Evolutionary conservation across 2,888 invertebrate species (phyloP), one percentile per base, ranked within the genome.

Genomic region (Apoderus coryli): DNA sequence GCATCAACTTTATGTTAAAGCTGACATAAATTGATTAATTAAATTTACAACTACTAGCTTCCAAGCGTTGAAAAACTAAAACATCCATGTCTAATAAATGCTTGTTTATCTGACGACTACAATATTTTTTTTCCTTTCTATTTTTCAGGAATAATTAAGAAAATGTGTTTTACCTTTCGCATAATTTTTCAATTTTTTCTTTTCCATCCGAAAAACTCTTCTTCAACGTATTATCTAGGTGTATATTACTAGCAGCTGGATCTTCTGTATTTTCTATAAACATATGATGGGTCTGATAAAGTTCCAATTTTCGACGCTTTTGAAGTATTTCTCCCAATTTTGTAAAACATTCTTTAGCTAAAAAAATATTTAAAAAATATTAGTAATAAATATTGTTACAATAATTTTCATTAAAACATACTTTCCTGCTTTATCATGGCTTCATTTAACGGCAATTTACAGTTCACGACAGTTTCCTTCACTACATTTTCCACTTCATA

Each of bases 241-340:
- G 37, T 2, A 38, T 13, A 40, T 54, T 43, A 7, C 42, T 34
- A 13, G 27, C 39, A 2, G 55, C 54, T 3, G 56, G 56, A 46
- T 56, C 56, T 12, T 44, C 42, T 15, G 32, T 38, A 14, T 39
- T 38, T 9, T 38, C 34, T 12, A 52, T 40, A 38, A 44, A 45
- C 19, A 35, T 35, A 29, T 39, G 38, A 37, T 56, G 56, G 4
- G 44, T 36, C 25, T 48, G 48, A 22, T 49, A 51, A 26, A 55
- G 36, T 31, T 55, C 55, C 13, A 44, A 39, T 34, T 48, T 45
- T 7, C 56, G 37, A 26, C 50, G 39, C 25, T 38, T 45, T 37
- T 55, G 53, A 14, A 55, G 28, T 11, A 52, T 40, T 29, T 45
- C 44, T 2, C 54, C 56, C 24, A 56, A 39, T 28, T 47, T 44